Conservation (phyloP, 2,797 vertebrate genomes). For the Sebastes hopkinsi region DNA sequence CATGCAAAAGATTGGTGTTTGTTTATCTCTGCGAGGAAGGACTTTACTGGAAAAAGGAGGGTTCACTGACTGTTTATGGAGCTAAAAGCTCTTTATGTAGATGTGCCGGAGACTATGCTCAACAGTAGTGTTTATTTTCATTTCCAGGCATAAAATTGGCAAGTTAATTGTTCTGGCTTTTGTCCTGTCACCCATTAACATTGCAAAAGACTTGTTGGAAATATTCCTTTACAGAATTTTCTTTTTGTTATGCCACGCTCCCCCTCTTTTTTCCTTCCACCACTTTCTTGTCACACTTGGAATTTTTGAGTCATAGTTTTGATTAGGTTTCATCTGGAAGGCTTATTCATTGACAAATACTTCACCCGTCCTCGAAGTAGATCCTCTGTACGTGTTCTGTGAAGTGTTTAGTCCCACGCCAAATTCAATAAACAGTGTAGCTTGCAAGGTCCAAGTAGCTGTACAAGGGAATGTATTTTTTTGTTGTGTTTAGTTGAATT, state of each 20-base stretch:
- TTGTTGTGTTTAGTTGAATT: neutral
- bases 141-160: constrained; percentile 66
- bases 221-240: constrained; percentile 41
- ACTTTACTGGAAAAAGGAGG: constrained; percentile 70
- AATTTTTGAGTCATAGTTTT: constrained; percentile 48
- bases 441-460: neutral
- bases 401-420: constrained; percentile 15
- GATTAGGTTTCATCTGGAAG: constrained; percentile 31
- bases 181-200: constrained; percentile 55
- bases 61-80: constrained; percentile 70
- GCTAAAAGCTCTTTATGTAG: constrained; percentile 69
- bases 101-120: constrained; percentile 57
- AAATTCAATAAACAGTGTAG: constrained; percentile 22
- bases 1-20: constrained; percentile 64
- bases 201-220: constrained; percentile 48
- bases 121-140: constrained; percentile 77
- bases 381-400: neutral
- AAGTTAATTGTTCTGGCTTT: constrained; percentile 60
- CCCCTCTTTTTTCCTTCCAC: neutral
- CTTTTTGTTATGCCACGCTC: constrained; percentile 17
- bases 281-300: constrained; percentile 17
- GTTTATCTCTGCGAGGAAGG: constrained; percentile 67
- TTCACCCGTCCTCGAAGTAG: neutral
- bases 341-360: constrained; percentile 30
- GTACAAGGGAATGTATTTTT: neutral